Base-by-base conservation (phyloP, 2,888 invertebrate genomes). In the Epistrophe eligans region DNA sequence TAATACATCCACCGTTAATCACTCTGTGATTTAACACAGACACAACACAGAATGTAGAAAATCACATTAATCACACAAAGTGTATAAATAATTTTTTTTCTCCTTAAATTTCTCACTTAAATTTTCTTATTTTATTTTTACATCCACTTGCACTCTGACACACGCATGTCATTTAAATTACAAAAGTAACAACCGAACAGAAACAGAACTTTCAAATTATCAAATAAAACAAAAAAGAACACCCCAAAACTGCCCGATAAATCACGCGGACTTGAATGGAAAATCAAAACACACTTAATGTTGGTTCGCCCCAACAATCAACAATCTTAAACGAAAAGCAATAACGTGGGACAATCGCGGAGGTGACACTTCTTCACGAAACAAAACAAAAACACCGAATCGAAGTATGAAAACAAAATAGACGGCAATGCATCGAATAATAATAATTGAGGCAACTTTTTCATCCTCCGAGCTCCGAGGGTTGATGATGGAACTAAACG, bases 91-190 rank as follows among this genome's bases (percentile, higher is more conserved):
- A 40, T 57, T 28, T 32, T 32, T 48, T 32, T 52, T 58, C 15
- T 8, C 6, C 9, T 32, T 32, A 32, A 32, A 13, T 52, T 58
- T 64, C 57, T 80, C 40, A 64, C 17, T 67, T 60, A 24, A 50
- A 62, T 48, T 66, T 72, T 50, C 19, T 17, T 67, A 9, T n/a
- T n/a, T n/a, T 60, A 28, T 38, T 73, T 66, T 72, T 17, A n/a
- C 7, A 52, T 77, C 17, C 40, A 77, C 67, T 81, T 81, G 66
- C 80, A 81, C 81, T 70, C 55, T 81, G 84, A 81, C 84, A 85
- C 43, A 81, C 81, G 77, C 50, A 77, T 85, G 84, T 81, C 84
- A 81, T 71, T 76, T 55, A 55, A 32, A 66, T 45, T 28, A 32
- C 38, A 38, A 67, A 50, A 45, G 11, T 24, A 28, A 28, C 9